These are phyloP conservation scores for Caenorhabditis sp. DNA, from an alignment of 2,888 invertebrate genomes.

Conservation along the genomic window DNA sequence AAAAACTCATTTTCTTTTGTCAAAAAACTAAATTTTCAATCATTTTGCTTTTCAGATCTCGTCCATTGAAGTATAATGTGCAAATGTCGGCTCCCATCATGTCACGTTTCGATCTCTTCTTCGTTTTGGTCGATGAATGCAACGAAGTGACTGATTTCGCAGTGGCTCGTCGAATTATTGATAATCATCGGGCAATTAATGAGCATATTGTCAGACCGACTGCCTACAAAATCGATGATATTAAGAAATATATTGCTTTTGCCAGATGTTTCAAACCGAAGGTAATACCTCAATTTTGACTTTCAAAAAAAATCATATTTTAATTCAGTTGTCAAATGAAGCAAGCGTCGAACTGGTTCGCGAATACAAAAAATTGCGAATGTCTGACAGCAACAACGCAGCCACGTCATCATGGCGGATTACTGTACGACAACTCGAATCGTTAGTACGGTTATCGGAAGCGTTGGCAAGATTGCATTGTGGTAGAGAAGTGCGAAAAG, in stretches of 20 bases:
- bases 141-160: slow-evolving; percentile 94
- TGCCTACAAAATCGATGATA: slow-evolving; percentile 86
- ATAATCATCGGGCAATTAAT: slow-evolving; percentile 82
- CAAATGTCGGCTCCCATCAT: slow-evolving; percentile 93
- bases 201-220: slow-evolving; percentile 82
- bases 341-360: slow-evolving; percentile 83
- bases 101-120: slow-evolving; percentile 98
- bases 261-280: slow-evolving; percentile 92
- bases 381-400: slow-evolving; percentile 79
- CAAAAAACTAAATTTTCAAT: too few relatives aligned
- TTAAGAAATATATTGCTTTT: slow-evolving; percentile 93
- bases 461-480: slow-evolving; percentile 96
- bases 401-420: slow-evolving; percentile 86
- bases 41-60: slow-evolving; percentile 76
- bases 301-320: too few relatives aligned
- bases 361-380: slow-evolving; percentile 85
- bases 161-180: slow-evolving; percentile 92
- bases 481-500: slow-evolving; percentile 77
- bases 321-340: slow-evolving; percentile 76
- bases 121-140: slow-evolving; percentile 95
- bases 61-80: slow-evolving; percentile 92
- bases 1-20: background rate
- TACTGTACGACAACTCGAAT: slow-evolving; percentile 93
- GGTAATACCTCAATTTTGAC: too few relatives aligned
- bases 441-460: slow-evolving; percentile 93